These are phyloP conservation scores for Trachurus trachurus DNA, from an alignment of 2,797 vertebrate genomes.

Conservation along the genomic window DNA sequence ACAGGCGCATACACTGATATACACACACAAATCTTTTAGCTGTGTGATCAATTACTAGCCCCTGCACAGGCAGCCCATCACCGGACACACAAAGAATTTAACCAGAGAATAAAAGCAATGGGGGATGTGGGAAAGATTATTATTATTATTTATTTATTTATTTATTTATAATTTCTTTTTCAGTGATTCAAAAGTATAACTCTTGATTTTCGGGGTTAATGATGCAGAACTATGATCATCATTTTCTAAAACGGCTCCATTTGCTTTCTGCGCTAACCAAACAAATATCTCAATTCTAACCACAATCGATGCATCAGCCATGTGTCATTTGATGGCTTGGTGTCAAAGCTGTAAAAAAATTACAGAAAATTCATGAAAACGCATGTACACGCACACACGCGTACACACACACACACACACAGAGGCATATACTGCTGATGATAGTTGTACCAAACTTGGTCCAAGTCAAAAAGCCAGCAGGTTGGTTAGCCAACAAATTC, in stretches of 20 bases:
- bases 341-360: constrained; percentile 15
- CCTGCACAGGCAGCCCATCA: constrained; percentile 23
- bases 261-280: constrained; percentile 20
- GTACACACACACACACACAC: not conserved
- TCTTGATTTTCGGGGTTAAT: not conserved
- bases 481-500: constrained; percentile 31
- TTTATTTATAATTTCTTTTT: not conserved
- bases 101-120: not conserved
- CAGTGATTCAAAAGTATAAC: not conserved
- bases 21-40: constrained; percentile 35
- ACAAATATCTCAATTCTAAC: constrained; percentile 13
- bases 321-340: constrained; percentile 24
- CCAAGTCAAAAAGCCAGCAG: constrained; percentile 56
- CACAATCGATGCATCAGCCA: not conserved
- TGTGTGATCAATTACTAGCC: constrained; percentile 62
- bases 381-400: too few species aligned
- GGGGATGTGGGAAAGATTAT: not conserved
- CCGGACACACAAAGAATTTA: constrained; percentile 14
- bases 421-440: constrained; percentile 24
- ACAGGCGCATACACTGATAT: constrained; percentile 35
- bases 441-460: constrained; percentile 48
- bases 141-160: too few species aligned
- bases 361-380: constrained; percentile 26
- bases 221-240: constrained; percentile 4
- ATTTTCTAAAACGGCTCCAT: constrained; percentile 15